These are phyloP conservation scores for Pelecanus crispus DNA, from an alignment of 2,113 vertebrate genomes.

Conservation along the genomic window DNA sequence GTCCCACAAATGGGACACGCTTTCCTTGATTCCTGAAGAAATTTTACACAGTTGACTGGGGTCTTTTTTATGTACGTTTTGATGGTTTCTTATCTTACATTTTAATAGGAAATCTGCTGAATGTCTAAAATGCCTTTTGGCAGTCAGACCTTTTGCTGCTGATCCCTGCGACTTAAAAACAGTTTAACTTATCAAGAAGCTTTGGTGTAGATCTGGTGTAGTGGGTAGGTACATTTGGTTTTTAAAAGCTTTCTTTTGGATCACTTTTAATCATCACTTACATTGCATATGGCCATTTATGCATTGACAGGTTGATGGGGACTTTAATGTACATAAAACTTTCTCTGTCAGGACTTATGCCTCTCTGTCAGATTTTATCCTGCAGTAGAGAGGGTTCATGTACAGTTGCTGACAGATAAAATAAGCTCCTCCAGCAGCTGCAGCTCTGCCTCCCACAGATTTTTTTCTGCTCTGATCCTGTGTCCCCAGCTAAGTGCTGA, in stretches of 20 bases:
- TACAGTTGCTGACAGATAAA: constrained; percentile 60
- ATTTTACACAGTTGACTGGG: neutral
- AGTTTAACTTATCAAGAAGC: constrained; percentile 37
- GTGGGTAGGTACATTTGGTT: constrained; percentile 6
- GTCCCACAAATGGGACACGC: neutral
- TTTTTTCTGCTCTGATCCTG: neutral
- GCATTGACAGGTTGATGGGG: constrained; percentile 60
- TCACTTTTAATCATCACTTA: constrained; percentile 53
- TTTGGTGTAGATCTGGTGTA: constrained; percentile 33
- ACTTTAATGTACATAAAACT: constrained; percentile 58
- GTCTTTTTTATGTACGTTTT: constrained; percentile 10
- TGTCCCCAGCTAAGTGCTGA: neutral
- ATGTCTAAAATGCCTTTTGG: constrained; percentile 51
- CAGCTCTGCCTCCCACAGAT: constrained; percentile 27
- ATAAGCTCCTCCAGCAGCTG: constrained; percentile 60
- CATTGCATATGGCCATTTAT: constrained; percentile 24
- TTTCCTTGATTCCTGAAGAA: neutral
- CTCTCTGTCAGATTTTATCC: constrained; percentile 62
- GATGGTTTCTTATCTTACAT: constrained; percentile 36
- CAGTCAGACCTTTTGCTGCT: constrained; percentile 32
- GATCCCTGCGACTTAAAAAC: neutral
- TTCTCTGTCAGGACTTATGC: constrained; percentile 49
- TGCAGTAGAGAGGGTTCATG: constrained; percentile 43
- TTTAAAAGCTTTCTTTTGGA: constrained; percentile 43
- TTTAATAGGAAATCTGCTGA: constrained; percentile 47